A percentile compares a stretch with the other conserved stretches of the same genome.
These are phyloP conservation scores for Agriopis marginaria DNA, from an alignment of 2,888 invertebrate genomes.

Conservation along the genomic window DNA sequence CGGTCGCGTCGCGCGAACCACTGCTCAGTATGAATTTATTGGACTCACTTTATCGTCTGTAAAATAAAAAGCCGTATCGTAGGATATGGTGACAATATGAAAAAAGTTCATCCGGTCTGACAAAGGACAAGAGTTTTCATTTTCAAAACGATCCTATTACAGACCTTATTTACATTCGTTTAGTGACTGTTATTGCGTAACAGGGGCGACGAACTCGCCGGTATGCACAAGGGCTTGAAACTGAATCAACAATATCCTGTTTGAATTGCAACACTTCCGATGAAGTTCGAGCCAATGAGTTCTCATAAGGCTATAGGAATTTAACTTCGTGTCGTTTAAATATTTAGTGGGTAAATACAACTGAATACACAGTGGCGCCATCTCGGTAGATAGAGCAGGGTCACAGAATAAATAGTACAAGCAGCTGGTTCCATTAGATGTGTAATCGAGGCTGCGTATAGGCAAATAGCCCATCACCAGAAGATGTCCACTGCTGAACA, in stretches of 20 bases:
- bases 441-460: too few relatives aligned
- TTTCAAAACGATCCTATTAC: background rate
- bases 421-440: background rate
- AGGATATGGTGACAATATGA: background rate
- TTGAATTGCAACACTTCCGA: slow-evolving; percentile 30
- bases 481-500: too few relatives aligned
- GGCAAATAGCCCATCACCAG: too few relatives aligned
- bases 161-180: background rate
- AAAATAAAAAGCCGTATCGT: too few relatives aligned
- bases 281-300: slow-evolving; percentile 9
- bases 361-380: slow-evolving; percentile 12
- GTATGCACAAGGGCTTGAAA: slow-evolving; percentile 14
- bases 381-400: background rate
- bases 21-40: too few relatives aligned
- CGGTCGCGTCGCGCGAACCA: too few relatives aligned
- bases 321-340: slow-evolving; percentile 17
- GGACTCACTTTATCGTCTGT: too few relatives aligned
- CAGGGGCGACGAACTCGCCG: slow-evolving; percentile 16
- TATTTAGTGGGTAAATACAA: slow-evolving; percentile 20
- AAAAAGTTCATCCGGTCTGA: background rate
- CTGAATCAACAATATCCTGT: slow-evolving; percentile 36
- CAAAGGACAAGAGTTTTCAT: background rate
- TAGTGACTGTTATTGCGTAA: slow-evolving; percentile 8
- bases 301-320: slow-evolving; percentile 25
- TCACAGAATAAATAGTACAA: background rate